Evolutionary conservation across 1,140 invertebrate species (phyloP).

Genomic region (Spodoptera litura): DNA sequence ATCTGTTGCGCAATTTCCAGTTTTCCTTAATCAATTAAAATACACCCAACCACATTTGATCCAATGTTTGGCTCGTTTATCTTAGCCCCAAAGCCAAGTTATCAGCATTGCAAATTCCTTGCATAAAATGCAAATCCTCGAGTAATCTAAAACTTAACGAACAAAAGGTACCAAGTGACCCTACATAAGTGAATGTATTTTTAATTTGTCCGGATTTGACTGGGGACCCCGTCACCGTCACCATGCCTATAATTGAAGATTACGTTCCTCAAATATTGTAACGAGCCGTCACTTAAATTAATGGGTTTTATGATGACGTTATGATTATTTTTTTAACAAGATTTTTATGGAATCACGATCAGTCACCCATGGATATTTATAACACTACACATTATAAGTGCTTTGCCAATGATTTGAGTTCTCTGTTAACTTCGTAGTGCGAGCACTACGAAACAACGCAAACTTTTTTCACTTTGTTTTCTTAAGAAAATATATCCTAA

Average conservation of each 20-base stretch:
- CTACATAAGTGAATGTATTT: slow-evolving; percentile 43
- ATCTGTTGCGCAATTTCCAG: no score
- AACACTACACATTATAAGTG: no score
- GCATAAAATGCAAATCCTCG: background rate
- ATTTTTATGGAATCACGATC: background rate
- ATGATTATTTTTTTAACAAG: background rate
- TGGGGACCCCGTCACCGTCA: background rate
- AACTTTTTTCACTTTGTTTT: no score
- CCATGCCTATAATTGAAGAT: slow-evolving; percentile 41
- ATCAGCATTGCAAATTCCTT: slow-evolving; percentile 19
- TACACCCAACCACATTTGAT: background rate
- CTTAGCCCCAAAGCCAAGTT: background rate
- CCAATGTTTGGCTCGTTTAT: background rate
- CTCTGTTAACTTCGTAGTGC: no score
- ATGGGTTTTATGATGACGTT: slow-evolving; percentile 11
- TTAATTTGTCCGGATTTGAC: slow-evolving; percentile 16
- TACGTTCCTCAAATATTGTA: slow-evolving; percentile 34
- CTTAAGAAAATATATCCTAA: no score
- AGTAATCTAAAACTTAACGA: slow-evolving; percentile 4
- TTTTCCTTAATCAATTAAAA: no score
- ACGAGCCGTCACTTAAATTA: slow-evolving; percentile 16
- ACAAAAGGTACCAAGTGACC: slow-evolving; percentile 23
- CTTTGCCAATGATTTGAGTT: no score
- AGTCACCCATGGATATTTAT: no score
- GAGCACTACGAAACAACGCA: no score